Evolutionary conservation across 2,888 invertebrate genomes (phyloP).

Genomic region (Chymomyza procnemis): DNA sequence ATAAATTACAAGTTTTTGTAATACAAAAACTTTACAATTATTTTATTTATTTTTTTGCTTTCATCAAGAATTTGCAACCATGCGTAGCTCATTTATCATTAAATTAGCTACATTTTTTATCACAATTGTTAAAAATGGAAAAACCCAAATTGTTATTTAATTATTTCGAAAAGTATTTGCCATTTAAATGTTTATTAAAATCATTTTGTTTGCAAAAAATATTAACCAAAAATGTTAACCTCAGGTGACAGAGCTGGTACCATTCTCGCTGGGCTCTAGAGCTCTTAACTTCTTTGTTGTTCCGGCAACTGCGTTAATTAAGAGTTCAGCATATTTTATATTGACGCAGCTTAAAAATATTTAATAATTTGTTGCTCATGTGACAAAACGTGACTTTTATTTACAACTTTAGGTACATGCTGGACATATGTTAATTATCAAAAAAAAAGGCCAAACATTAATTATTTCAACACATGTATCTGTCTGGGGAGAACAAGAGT

Average conservation of each 20-base stretch:
- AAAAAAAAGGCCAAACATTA: neutral
- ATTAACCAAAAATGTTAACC: neutral
- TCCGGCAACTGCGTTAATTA: constrained; percentile 33
- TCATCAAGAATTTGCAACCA: neutral
- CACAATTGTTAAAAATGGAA: constrained; percentile 31
- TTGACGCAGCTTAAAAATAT: constrained; percentile 16
- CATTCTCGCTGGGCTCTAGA: constrained; percentile 7
- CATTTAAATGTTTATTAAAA: constrained; percentile 1
- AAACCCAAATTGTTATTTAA: constrained; percentile 49
- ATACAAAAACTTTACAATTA: constrained; percentile 17
- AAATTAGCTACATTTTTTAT: constrained; percentile 20
- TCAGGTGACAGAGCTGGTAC: neutral
- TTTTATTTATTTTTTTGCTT: too few relatives aligned
- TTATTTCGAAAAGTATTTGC: constrained; percentile 11
- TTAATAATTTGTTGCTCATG: constrained; percentile 12
- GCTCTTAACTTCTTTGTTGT: neutral
- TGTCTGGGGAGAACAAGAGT: neutral
- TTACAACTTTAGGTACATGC: neutral
- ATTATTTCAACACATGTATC: neutral
- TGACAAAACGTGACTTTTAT: constrained; percentile 14
- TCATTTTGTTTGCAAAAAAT: neutral
- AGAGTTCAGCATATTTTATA: constrained; percentile 13
- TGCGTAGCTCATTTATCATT: constrained; percentile 32
- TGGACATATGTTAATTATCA: neutral
- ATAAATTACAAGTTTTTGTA: neutral